Base-by-base conservation (phyloP, 2,888 invertebrate genomes). In the Agrotis exclamationis region DNA sequence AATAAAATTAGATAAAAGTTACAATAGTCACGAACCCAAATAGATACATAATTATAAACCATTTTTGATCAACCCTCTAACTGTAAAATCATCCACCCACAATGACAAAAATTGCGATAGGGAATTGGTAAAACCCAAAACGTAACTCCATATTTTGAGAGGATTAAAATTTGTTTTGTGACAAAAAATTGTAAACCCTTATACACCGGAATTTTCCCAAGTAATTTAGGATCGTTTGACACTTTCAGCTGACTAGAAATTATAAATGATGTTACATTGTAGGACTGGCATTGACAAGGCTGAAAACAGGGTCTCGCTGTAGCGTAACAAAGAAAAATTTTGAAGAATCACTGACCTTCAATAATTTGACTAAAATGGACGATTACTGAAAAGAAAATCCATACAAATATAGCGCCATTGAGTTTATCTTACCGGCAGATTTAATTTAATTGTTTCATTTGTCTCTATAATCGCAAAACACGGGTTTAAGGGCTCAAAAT, bases 301-400 rank as follows among this genome's bases (percentile, higher is more conserved):
- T 57, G 70, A 62, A 77, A 58, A 53, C 47, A 20, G 57, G 68
- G 14, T 45, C n/a, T 14, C 13, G n/a, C 50, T 50, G 3, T 3
- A 50, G 28, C 33, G 44, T 45, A 58, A 74, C 80, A 79, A 79
- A 75, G 76, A 59, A 50, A 63, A 66, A 74, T 76, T 66, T 24
- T 39, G 51, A 24, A 63, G 33, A 44, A 63, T 50, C 28, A 48
- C 60, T 65, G 57, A 48, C 67, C 45, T 53, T 79, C 24, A 39
- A 9, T 58, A 45, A 50, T 53, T 54, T 18, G 20, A 51, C 7
- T 39, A 39, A 59, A 72, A 63, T 24, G 16, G 11, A 58, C 18
- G 18, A 70, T 33, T 53, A 20, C 24, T 51, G 39, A 18, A 51
- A 57, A 20, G 39, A 51, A 16, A 45, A 5, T 20, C 44, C 57